Base-by-base conservation (phyloP, 2,888 invertebrate genomes). In the Leptinotarsa rubiginosa region DNA sequence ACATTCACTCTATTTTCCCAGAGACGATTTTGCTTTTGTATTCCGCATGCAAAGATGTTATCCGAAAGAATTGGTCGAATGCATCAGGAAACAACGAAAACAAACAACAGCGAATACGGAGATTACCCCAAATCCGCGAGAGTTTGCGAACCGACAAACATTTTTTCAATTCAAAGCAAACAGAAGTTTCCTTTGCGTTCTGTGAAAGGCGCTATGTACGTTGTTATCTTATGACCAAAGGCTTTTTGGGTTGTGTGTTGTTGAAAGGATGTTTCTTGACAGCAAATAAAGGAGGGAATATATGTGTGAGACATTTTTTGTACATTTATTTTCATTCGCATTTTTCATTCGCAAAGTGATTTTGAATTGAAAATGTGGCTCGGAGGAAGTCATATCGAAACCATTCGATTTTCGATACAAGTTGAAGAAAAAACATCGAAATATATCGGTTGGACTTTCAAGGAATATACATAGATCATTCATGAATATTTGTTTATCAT, bases 161-260 rank as follows among this genome's bases (percentile, higher is more conserved):
- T 75, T 75, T 75, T 75, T 70, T 66, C 72, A 70, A 70, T 75
- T 75, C 70, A 52, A 69, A 70, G 70, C 70, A 72, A 75, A 75
- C 64, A 75, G 65, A 72, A 70, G 50, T 75, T 69, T 69, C 25
- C 13, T 25, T 15, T 20, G 22, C 59, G 20, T 25, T 25, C 13
- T 59, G 5, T 13, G 59, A 59, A 25, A 59, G 59, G 59, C 20
- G 59, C 25, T 59, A 15, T 59, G 59, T 25, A 22, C 12, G 22
- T 4, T 25, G 52, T 52, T 52, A 52, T 52, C 18, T 52, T 52
- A 18, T 59, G 59, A 59, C 25, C 22, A 15, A 59, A 59, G 20
- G 25, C 15, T 59, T 59, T 59, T 25, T 20, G 25, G 22, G 25
- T 15, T 20, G 12, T 13, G 59, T 20, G 20, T 20, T 59, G 13